These are phyloP conservation scores for Erebia ligea DNA, from an alignment of 2,888 invertebrate genomes.

Conservation along the genomic window DNA sequence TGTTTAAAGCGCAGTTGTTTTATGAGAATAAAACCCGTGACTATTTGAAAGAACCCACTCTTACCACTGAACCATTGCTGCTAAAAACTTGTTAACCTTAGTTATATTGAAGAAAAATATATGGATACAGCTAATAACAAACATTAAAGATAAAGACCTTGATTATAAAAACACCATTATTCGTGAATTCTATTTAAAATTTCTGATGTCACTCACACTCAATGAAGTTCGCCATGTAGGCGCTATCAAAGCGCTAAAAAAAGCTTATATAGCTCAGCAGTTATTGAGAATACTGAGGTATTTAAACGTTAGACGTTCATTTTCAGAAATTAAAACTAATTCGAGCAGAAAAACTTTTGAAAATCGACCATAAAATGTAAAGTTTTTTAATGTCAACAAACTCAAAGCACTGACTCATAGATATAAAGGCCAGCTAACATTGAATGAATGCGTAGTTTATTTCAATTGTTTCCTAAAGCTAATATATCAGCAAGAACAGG, in stretches of 20 bases:
- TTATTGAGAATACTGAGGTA: neutral
- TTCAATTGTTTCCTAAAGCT: constrained; percentile 23
- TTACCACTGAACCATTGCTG: neutral
- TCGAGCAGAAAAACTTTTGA: constrained; percentile 33
- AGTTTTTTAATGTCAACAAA: constrained; percentile 64
- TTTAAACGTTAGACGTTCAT: neutral
- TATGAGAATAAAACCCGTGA: too few relatives aligned
- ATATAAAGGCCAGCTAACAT: constrained; percentile 8
- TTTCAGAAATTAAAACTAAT: neutral
- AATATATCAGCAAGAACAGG: constrained; percentile 46
- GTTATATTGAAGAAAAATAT: neutral
- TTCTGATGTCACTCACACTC: constrained; percentile 74
- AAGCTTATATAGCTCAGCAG: constrained; percentile 17
- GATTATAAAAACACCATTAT: constrained; percentile 43
- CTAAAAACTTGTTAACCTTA: neutral
- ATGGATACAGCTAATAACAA: neutral
- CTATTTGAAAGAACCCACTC: neutral
- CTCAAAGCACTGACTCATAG: constrained; percentile 49
- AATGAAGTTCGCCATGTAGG: constrained; percentile 55
- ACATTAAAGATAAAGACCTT: constrained; percentile 1
- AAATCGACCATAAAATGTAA: constrained; percentile 24
- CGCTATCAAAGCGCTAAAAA: constrained; percentile 52
- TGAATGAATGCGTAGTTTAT: constrained; percentile 39
- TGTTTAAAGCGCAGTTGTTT: too few relatives aligned
- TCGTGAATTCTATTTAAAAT: constrained; percentile 74